Base-by-base conservation (phyloP, 2,888 invertebrate species). In the Corbicula japonica region DNA sequence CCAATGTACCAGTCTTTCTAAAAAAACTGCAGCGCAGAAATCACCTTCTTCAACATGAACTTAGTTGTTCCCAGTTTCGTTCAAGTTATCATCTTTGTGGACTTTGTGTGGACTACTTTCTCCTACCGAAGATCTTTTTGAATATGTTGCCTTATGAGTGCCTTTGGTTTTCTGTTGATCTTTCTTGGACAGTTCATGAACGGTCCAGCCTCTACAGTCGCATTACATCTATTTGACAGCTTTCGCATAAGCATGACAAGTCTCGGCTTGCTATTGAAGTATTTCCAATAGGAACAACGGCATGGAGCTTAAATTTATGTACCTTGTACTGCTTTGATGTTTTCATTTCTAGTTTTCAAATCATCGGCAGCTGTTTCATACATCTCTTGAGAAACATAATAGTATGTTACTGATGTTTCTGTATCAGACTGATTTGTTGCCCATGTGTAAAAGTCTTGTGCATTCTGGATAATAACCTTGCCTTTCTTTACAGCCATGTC, bases 401-500 rank as follows among this genome's bases (percentile, higher is more conserved):
- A 48, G 32, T 48, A 46, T 18, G 21, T 46, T 6, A 62, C 62
- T 23, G 32, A 44, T 21, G 52, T 34, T 48, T 34, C 52, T 10
- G 6, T 32, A 34, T 58, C 58, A 50, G 32, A 30, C 28, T 50
- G 48, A 32, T 21, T n/a, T 32, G 5, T 15, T 8, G 15, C 8
- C 41, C 69, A 76, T 6, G 35, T 6, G 28, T 41, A 76, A 23
- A 76, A 65, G 18, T 68, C 66, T 15, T 15, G 0, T 0, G 48
- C 70, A 70, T 56, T 35, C 26, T 75, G 61, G 1, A 74, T 74
- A 12, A 56, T 21, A 6, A 46, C 44, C 34, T 76, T 76, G n/a
- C 68, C 61, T 15, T 61, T 52, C 23, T 50, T 72, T 8, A 77
- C 56, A 15, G 75, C 83, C 62, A 72, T 69, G 34, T 82, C 84